Percentiles rank a stretch among this genome's conserved stretches.
Evolutionary conservation across 1,140 invertebrate species (phyloP).

Genomic region (Drosophila arawakana): DNA sequence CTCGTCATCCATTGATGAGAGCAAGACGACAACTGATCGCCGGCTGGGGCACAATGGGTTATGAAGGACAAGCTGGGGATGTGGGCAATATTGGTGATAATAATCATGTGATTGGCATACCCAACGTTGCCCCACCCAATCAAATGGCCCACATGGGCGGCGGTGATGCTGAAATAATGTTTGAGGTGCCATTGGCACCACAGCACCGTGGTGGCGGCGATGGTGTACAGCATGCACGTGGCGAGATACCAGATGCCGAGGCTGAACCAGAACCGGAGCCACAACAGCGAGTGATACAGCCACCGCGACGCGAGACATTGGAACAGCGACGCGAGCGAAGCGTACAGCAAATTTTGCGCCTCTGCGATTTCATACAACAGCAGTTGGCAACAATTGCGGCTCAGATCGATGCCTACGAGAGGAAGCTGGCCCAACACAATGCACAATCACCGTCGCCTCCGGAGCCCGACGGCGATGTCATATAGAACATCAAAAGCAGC

Average conservation of each 20-base stretch:
- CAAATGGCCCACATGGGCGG: conserved; percentile 44
- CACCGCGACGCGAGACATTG: conserved; percentile 23
- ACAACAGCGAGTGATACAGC: conserved; percentile 24
- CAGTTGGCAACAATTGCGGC: conserved; percentile 33
- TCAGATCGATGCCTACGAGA: conserved; percentile 31
- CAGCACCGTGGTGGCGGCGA: conserved; percentile 38
- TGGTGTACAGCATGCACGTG: conserved; percentile 1
- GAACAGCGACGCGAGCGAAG: conserved; percentile 34
- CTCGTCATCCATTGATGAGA: background rate
- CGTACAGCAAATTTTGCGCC: conserved; percentile 27
- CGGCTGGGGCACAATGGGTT: background rate
- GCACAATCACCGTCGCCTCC: conserved; percentile 12
- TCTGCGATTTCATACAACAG: conserved; percentile 41
- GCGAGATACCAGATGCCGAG: background rate
- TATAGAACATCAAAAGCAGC: conserved; percentile 7
- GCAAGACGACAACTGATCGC: background rate
- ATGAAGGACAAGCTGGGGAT: conserved; percentile 24
- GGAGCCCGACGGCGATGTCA: conserved; percentile 45
- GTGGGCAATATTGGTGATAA: conserved; percentile 22
- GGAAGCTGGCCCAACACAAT: conserved; percentile 11
- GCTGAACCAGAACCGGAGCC: background rate
- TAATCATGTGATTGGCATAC: conserved; percentile 38
- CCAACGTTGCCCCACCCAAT: conserved; percentile 4
- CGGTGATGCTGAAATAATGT: conserved; percentile 47
- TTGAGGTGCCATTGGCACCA: conserved; percentile 2